Evolutionary conservation across 2,797 vertebrate species (phyloP).

Genomic region (Lagocephalus sceleratus): DNA sequence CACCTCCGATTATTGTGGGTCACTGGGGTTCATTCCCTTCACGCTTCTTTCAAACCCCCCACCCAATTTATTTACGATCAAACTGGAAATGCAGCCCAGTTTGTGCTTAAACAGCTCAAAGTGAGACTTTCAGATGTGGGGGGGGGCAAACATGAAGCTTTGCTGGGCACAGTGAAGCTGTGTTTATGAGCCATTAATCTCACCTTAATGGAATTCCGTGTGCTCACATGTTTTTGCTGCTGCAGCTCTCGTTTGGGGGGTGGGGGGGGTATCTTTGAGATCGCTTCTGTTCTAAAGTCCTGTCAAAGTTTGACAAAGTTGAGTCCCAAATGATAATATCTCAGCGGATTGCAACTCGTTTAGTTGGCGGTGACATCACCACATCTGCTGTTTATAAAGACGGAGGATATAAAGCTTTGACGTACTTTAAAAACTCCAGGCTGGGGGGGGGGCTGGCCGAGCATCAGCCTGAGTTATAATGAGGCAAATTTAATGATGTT

Average conservation of each 20-base stretch:
- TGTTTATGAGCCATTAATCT: too few species aligned
- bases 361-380: too few species aligned
- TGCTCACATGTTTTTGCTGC: too few species aligned
- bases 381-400: too few species aligned
- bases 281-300: too few species aligned
- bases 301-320: too few species aligned
- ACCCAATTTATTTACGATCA: constrained; percentile 52
- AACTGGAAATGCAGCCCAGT: constrained; percentile 6
- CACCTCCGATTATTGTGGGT: constrained; percentile 43
- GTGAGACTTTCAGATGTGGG: neutral
- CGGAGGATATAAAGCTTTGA: neutral
- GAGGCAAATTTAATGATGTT: constrained; percentile 89
- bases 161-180: neutral
- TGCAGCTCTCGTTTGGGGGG: too few species aligned
- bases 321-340: too few species aligned
- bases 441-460: constrained; percentile 32
- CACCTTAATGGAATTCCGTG: too few species aligned
- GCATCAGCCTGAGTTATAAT: constrained; percentile 88
- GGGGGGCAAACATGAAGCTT: neutral
- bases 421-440: neutral
- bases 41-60: constrained; percentile 23
- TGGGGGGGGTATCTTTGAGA: too few species aligned
- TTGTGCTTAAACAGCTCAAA: neutral
- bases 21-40: constrained; percentile 37
- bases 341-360: too few species aligned